These are phyloP conservation scores for Yponomeuta sedellus DNA, from an alignment of 2,888 invertebrate genomes.

Conservation along the genomic window DNA sequence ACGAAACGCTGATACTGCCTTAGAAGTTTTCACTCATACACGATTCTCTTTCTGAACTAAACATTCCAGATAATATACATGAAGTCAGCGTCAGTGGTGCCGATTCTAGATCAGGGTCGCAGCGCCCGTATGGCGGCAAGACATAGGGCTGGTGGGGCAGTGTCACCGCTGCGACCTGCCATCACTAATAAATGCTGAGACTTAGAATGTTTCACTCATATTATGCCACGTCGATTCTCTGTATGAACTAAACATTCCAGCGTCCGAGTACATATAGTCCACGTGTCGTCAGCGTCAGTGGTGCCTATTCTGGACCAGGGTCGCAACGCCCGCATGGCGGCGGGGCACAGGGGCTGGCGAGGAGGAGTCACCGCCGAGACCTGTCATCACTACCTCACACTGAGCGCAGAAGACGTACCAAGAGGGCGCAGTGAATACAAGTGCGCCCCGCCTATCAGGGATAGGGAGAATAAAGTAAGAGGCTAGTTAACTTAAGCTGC, in stretches of 20 bases:
- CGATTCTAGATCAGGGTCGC: constrained; percentile 73
- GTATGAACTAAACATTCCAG: constrained; percentile 36
- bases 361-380: constrained; percentile 82
- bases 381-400: constrained; percentile 82
- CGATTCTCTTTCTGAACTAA: not conserved
- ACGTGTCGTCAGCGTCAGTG: constrained; percentile 79
- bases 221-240: no score
- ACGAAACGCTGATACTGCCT: no score
- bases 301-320: constrained; percentile 75
- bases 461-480: constrained; percentile 74
- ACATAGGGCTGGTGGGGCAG: no score
- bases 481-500: not conserved
- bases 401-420: constrained; percentile 79
- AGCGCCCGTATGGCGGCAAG: constrained; percentile 58
- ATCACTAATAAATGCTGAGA: constrained; percentile 71
- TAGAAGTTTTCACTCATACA: no score
- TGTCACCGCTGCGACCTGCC: constrained; percentile 83
- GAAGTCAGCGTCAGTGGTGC: constrained; percentile 78
- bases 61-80: constrained; percentile 77
- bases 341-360: constrained; percentile 71
- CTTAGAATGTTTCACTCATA: no score
- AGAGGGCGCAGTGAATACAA: constrained; percentile 81
- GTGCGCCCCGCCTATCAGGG: constrained; percentile 83
- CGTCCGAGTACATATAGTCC: constrained; percentile 80
- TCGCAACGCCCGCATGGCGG: constrained; percentile 50